These are phyloP conservation scores for Coregonus ussuriensis DNA, from an alignment of 2,797 vertebrate species.

Conservation along the genomic window DNA sequence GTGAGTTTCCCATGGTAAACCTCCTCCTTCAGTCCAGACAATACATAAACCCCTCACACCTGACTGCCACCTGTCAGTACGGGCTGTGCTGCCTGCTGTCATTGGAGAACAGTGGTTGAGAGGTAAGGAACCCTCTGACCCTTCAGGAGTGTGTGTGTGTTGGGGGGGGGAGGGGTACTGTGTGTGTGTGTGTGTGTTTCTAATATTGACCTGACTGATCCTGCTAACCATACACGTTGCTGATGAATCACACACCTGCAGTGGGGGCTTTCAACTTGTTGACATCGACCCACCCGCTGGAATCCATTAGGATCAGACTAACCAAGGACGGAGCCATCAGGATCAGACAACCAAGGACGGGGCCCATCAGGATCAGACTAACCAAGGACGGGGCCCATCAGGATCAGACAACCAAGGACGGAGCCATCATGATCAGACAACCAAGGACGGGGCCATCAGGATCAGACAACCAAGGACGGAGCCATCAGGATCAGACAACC, in stretches of 20 bases:
- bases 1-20: conserved; percentile 14
- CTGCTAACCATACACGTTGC: conserved; percentile 21
- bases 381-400: conserved; percentile 7
- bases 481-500: too few relatives aligned
- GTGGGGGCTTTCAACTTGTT: conserved; percentile 40
- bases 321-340: too few relatives aligned
- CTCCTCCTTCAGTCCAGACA: neutral
- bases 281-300: conserved; percentile 27
- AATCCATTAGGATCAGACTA: too few relatives aligned
- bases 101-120: neutral
- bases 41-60: conserved; percentile 11
- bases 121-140: conserved; percentile 17
- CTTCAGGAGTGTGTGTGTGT: neutral
- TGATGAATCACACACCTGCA: neutral
- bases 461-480: too few relatives aligned
- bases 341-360: too few relatives aligned
- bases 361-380: neutral
- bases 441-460: too few relatives aligned
- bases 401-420: too few relatives aligned
- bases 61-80: conserved; percentile 19
- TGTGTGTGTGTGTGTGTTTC: neutral
- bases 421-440: too few relatives aligned
- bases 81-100: neutral
- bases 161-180: too few relatives aligned
- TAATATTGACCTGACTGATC: conserved; percentile 36